Evolutionary conservation across 1,140 invertebrate species (phyloP), one percentile per base, ranked within the genome.

Genomic region (Scylla paramamosain): DNA sequence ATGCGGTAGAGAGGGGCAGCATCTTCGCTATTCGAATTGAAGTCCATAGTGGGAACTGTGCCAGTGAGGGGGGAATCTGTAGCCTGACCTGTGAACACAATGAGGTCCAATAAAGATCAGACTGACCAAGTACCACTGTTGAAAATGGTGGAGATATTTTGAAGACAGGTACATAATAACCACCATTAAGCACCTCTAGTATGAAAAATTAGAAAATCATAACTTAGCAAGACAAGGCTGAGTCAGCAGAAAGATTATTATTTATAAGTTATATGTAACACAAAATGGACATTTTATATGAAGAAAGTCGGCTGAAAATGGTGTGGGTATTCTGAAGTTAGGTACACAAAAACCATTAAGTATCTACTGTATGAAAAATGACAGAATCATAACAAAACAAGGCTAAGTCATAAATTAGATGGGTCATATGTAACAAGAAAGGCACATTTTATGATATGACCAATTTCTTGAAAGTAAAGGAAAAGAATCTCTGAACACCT

Each of bases 41-140:
- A 93, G 25, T 83, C 94, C 59, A 93, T 89, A 14, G 94, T 29
- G 84, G 83, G 52, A 3, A 92, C 48, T 16, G 83, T 83, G 7
- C 91, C 91, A 77, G 91, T 14, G 39, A 95, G 48, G 20, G 94
- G 94, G 3, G 94, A 92, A 77, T 95, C 94, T 45, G 91, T 89
- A 14, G n/a, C 94, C 28, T 84, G 94, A 6, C 94, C 94, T 95
- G 83, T 92, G 77, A 83, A 88, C 39, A 32, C 7, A 28, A 77
- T 20, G 31, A 82, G 77, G 3, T 46, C 46, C 25, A 83, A 83
- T 93, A 83, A 14, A 67, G 83, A 52, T 4, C 28, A 32, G 8
- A 59, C 10, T 28, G 20, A 82, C 16, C 1, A 45, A 0, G 32
- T 84, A 10, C 25, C 29, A 29, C 6, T 14, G n/a, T 67, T 92